Conservation (phyloP, 1,140 invertebrate species). For the Calephelis virginiensis region DNA sequence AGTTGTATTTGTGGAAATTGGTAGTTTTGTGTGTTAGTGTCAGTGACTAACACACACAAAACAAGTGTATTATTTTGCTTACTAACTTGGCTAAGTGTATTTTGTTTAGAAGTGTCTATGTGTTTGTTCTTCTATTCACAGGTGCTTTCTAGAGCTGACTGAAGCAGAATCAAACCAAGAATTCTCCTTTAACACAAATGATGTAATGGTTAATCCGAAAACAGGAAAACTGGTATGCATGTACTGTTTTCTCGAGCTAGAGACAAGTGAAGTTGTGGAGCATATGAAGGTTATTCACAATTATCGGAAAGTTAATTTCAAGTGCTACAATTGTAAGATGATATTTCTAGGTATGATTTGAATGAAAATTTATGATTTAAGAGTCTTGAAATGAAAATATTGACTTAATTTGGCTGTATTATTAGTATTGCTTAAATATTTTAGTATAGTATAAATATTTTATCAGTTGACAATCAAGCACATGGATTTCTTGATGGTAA, state of each 20-base stretch:
- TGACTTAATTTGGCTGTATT: too few species aligned
- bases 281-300: background rate
- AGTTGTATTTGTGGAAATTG: too few species aligned
- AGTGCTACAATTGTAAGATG: conserved; percentile 1
- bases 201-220: conserved; percentile 1
- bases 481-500: too few species aligned
- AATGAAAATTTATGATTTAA: background rate
- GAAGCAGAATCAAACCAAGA: background rate
- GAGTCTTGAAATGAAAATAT: too few species aligned
- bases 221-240: background rate
- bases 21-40: too few species aligned
- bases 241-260: background rate
- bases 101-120: too few species aligned
- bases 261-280: background rate
- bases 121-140: background rate
- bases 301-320: background rate
- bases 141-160: conserved; percentile 1
- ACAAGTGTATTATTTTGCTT: too few species aligned
- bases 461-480: too few species aligned
- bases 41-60: too few species aligned
- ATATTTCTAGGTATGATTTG: background rate
- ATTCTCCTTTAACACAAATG: background rate
- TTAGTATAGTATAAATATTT: too few species aligned
- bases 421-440: too few species aligned
- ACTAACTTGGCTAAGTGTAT: too few species aligned